Percentiles rank a stretch among this genome's conserved stretches.
These are phyloP conservation scores for Agrilus planipennis DNA, from an alignment of 1,140 invertebrate species.

Conservation along the genomic window DNA sequence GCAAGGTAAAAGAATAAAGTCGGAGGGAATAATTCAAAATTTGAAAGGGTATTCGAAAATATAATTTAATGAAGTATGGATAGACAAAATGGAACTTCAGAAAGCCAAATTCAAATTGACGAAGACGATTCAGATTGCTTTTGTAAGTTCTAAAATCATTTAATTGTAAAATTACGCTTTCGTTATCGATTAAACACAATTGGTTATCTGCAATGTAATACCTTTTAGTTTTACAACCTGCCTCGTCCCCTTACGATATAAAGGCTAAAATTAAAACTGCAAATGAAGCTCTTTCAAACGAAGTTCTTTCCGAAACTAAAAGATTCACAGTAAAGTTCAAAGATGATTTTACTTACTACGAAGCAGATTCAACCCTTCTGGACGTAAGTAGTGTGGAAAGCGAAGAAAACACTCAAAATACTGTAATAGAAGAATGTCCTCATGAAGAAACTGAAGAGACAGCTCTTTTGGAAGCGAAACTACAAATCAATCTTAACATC, in stretches of 20 bases:
- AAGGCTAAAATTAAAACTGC: conserved; percentile 30
- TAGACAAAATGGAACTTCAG: neutral
- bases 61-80: no score
- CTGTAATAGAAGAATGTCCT: conserved; percentile 8
- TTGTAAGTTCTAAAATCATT: conserved; percentile 8
- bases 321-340: conserved; percentile 26
- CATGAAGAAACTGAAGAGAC: conserved; percentile 15
- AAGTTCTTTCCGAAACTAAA: conserved; percentile 13
- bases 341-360: conserved; percentile 28
- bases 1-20: no score
- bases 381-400: conserved; percentile 32
- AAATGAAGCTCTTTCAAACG: conserved; percentile 25
- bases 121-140: conserved; percentile 13
- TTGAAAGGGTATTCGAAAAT: no score
- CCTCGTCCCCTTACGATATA: conserved; percentile 29
- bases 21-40: no score
- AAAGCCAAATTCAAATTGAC: conserved; percentile 2
- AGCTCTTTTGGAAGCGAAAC: conserved; percentile 7
- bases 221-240: conserved; percentile 30
- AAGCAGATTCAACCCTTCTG: conserved; percentile 31
- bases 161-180: neutral
- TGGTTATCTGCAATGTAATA: neutral
- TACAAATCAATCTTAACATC: conserved; percentile 12
- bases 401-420: conserved; percentile 18
- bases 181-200: conserved; percentile 17